These are phyloP conservation scores for Bellardia pandia DNA, from an alignment of 2,888 invertebrate genomes.

Conservation along the genomic window DNA sequence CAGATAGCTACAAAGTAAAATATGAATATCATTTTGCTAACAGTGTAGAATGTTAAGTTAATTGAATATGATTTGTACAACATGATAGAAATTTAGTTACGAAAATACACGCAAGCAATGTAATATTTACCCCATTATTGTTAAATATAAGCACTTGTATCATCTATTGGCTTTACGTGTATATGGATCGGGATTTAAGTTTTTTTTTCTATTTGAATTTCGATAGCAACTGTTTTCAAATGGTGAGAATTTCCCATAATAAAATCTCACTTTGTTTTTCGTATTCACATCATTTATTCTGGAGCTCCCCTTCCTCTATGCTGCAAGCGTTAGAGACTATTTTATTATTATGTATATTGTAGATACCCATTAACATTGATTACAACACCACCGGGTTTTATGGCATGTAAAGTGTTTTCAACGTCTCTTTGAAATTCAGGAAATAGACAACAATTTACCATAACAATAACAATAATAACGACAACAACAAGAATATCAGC, in stretches of 20 bases:
- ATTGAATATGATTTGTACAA: slow-evolving; percentile 55
- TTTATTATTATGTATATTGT: slow-evolving; percentile 23
- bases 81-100: slow-evolving; percentile 8
- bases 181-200: slow-evolving; percentile 1
- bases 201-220: slow-evolving; percentile 22
- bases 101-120: too few relatives aligned
- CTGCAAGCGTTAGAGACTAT: neutral
- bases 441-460: slow-evolving; percentile 62
- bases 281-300: slow-evolving; percentile 27
- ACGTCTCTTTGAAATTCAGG: slow-evolving; percentile 44
- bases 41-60: slow-evolving; percentile 48
- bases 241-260: slow-evolving; percentile 56
- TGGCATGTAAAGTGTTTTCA: slow-evolving; percentile 60
- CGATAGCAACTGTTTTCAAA: slow-evolving; percentile 20
- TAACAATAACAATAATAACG: slow-evolving; percentile 54
- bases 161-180: neutral
- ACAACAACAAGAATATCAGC: slow-evolving; percentile 1
- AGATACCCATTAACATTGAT: slow-evolving; percentile 43
- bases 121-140: slow-evolving; percentile 18
- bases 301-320: neutral
- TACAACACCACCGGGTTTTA: slow-evolving; percentile 38
- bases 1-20: neutral
- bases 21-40: slow-evolving; percentile 8
- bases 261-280: slow-evolving; percentile 21
- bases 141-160: slow-evolving; percentile 11